These are phyloP conservation scores for Eristalis intricaria DNA, from an alignment of 2,888 invertebrate genomes.

Conservation along the genomic window DNA sequence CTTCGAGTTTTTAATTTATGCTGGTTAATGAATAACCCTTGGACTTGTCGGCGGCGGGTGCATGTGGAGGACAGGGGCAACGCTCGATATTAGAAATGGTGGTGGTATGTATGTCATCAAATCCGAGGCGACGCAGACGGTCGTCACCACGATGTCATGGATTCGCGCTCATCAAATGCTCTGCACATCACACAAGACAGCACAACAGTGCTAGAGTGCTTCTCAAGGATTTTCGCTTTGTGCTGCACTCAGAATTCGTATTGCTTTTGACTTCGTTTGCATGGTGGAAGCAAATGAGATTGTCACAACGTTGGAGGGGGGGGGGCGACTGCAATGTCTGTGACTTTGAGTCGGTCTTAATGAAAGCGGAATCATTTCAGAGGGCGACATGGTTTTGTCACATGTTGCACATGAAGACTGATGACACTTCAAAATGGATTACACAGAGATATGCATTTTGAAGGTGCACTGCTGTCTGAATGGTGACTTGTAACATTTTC, in stretches of 20 bases:
- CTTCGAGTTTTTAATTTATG: slow-evolving; percentile 50
- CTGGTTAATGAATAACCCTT: slow-evolving; percentile 68
- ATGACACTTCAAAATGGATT: background rate
- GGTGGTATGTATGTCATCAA: slow-evolving; percentile 19
- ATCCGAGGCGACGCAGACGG: background rate
- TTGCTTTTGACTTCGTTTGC: slow-evolving; percentile 4
- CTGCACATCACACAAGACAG: background rate
- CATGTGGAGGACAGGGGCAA: slow-evolving; percentile 35
- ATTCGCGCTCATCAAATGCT: background rate
- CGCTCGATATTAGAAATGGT: slow-evolving; percentile 46
- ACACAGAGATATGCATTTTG: background rate
- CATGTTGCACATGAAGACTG: background rate
- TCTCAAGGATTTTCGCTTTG: slow-evolving; percentile 2
- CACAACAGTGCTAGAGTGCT: background rate
- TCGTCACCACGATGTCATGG: background rate
- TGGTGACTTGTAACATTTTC: no score
- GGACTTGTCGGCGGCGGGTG: slow-evolving; percentile 36
- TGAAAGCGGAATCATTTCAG: background rate
- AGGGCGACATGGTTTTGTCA: background rate
- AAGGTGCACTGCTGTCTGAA: no score
- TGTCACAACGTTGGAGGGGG: background rate
- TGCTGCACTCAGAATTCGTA: background rate
- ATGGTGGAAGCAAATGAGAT: background rate
- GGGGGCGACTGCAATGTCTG: background rate
- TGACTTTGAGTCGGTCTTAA: background rate